Evolutionary conservation across 53 echinoderm and acorn worm species (phyloP), one percentile per base, ranked within the genome.

Genomic region (Zoroaster sp.): DNA sequence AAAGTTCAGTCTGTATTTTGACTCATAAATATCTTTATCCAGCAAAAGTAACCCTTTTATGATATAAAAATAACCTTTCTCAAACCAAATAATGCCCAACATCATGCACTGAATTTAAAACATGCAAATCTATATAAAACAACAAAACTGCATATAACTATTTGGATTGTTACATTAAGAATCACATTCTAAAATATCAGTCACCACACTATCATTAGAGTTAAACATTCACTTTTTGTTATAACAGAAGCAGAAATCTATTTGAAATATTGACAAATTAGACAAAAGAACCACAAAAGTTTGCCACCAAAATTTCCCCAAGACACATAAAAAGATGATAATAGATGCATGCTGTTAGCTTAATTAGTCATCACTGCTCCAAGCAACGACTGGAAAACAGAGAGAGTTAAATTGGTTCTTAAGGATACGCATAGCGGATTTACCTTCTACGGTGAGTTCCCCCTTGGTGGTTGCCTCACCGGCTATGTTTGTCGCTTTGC

Each of bases 381-480:
- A 30, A 47, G 70, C 46, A 47, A 70, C 85, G 33, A 85, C 71
- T 3, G 49, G n/a, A 44, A 85, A 85, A 71, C 85, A 85, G 45
- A 85, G 47, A n/a, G 85, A 69, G 69, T 49, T 85, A 85, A 85
- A 34, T 8, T 85, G 69, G 85, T 47, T 85, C 85, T 49, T 69
- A 55, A 96, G 46, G 72, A 83, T 17, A 66, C 87, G 75, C 75
- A 91, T 20, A 11, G 86, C 38, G 37, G 89, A 78, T 95, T 97
- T 99, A 94, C 94, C 96, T 99, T 96, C 94, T 70, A 99, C 81
- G 41, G 90, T 89, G 53, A 99, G 93, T 18, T 96, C 94, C 18
- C 96, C 93, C 21, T 81, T 83, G 17, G 96, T 94, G 4, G 91
- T 89, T n/a, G 92, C 94, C 69, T 91, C 87, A 25, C 99, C 99